Conservation (phyloP, 2,113 vertebrate species). For the Oncorhynchus gorbuscha region DNA sequence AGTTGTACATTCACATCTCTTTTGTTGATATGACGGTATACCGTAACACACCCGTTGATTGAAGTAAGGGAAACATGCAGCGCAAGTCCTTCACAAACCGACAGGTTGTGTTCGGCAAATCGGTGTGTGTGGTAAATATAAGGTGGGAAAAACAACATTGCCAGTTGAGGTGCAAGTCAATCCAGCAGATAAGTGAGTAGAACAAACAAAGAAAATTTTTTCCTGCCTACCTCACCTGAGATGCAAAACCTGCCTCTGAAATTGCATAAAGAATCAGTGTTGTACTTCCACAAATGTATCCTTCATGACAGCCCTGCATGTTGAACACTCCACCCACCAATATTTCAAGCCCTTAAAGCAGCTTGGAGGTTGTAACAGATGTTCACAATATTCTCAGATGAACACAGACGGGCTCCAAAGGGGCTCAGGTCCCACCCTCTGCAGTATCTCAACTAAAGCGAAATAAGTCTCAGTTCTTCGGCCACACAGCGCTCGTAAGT, state of each 20-base stretch:
- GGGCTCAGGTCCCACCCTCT: not conserved
- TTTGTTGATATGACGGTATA: no score
- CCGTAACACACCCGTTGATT: no score
- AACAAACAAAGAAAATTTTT: not conserved
- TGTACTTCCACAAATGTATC: constrained; percentile 14
- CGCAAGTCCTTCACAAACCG: no score
- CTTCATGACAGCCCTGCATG: constrained; percentile 12
- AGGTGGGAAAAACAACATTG: constrained; percentile 26
- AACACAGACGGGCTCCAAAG: not conserved
- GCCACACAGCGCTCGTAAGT: no score
- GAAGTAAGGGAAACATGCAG: no score
- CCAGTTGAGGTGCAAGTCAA: constrained; percentile 9
- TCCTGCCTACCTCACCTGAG: not conserved
- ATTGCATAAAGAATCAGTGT: constrained; percentile 4
- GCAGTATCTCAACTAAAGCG: no score
- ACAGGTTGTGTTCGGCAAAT: no score
- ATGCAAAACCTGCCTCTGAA: not conserved
- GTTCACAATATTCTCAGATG: constrained; percentile 15
- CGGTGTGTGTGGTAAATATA: constrained; percentile 16
- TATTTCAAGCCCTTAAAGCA: constrained; percentile 14
- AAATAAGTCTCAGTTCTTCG: no score
- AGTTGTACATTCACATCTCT: no score
- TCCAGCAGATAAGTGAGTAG: not conserved
- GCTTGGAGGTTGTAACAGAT: constrained; percentile 33
- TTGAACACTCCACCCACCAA: constrained; percentile 19